Evolutionary conservation across 2,888 invertebrate genomes (phyloP).

Genomic region (Philhelius pedissequus): DNA sequence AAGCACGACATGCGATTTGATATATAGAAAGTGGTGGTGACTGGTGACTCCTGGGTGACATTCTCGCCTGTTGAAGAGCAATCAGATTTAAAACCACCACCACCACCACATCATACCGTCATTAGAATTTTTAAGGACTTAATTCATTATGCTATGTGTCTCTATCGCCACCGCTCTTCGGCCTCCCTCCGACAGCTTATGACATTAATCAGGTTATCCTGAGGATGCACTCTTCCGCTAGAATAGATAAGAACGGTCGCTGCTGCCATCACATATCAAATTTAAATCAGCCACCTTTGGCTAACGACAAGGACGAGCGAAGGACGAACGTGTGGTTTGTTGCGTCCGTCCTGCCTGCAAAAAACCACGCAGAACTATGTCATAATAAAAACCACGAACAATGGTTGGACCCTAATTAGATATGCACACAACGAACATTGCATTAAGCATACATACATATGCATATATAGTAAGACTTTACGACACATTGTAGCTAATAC

Average conservation of each 20-base stretch:
- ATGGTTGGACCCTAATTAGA: slow-evolving; percentile 64
- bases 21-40: not conserved
- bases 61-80: slow-evolving; percentile 52
- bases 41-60: slow-evolving; percentile 33
- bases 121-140: slow-evolving; percentile 36
- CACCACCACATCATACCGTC: not conserved
- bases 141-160: slow-evolving; percentile 41
- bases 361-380: slow-evolving; percentile 61
- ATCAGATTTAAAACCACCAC: slow-evolving; percentile 35
- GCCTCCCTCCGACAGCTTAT: slow-evolving; percentile 25
- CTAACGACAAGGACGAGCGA: not conserved
- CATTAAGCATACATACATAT: not conserved
- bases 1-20: slow-evolving; percentile 56
- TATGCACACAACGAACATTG: slow-evolving; percentile 59
- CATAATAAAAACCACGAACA: slow-evolving; percentile 65
- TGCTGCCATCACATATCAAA: slow-evolving; percentile 43
- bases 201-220: slow-evolving; percentile 61
- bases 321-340: not conserved
- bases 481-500: slow-evolving; percentile 1
- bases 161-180: not conserved
- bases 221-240: slow-evolving; percentile 56
- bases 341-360: slow-evolving; percentile 21
- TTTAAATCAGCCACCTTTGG: slow-evolving; percentile 45
- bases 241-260: slow-evolving; percentile 41
- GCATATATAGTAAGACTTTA: not conserved